Conservation (phyloP, 2,797 vertebrate species). For the Acridotheres tristis region DNA sequence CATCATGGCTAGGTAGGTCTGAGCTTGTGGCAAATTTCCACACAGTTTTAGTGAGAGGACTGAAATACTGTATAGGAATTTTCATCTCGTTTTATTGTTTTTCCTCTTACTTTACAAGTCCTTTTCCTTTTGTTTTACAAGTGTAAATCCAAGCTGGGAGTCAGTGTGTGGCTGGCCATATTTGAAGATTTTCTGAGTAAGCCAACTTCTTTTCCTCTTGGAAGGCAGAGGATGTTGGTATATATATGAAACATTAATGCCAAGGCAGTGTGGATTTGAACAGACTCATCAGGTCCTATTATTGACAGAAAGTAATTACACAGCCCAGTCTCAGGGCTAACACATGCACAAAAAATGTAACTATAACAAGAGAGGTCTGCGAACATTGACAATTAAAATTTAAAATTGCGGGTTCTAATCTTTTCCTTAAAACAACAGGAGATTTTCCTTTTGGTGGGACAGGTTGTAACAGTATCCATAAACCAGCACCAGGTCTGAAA, state of each 20-base stretch:
- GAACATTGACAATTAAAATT: slow-evolving; percentile 33
- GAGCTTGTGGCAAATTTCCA: background rate
- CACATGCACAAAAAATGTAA: slow-evolving; percentile 4
- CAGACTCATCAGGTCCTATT: background rate
- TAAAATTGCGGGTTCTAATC: background rate
- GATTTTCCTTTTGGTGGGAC: background rate
- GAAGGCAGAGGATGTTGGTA: background rate
- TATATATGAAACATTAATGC: background rate
- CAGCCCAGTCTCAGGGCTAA: background rate
- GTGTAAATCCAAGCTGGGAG: background rate
- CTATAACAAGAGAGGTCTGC: background rate
- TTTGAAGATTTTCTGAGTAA: background rate
- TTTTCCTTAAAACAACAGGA: background rate
- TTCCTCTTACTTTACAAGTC: background rate
- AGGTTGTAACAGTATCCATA: fast-evolving
- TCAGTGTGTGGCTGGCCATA: background rate
- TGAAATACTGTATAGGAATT: background rate
- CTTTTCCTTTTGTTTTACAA: background rate
- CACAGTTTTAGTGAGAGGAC: background rate
- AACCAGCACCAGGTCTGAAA: background rate
- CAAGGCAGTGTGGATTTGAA: background rate
- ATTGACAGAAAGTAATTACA: slow-evolving; percentile 29
- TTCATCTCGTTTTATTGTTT: background rate
- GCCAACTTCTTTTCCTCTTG: background rate
- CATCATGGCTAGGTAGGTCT: background rate